phyloP scores from a whole-genome alignment of 2,113 vertebrate species.

The Microtus montanus region DNA sequence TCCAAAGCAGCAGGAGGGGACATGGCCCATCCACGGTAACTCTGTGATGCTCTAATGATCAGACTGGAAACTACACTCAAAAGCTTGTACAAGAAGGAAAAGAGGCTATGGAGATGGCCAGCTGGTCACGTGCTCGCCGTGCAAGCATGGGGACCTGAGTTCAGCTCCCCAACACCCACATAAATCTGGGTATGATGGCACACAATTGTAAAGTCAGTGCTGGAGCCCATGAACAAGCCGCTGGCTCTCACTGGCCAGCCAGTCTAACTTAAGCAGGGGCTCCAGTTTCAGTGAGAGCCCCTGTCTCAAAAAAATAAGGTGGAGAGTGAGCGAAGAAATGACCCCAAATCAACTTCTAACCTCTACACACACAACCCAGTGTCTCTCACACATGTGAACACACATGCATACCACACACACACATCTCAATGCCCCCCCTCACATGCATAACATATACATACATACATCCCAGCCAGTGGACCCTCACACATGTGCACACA shows the following conservation, averaged over 20 bases:
- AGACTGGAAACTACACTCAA: too few species aligned
- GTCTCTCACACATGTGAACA: neutral
- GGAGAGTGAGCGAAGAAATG: neutral
- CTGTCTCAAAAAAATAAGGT: neutral
- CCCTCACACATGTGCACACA: too few species aligned
- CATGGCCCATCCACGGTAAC: fast-evolving
- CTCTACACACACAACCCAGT: neutral
- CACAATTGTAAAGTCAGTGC: neutral
- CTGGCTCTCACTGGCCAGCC: neutral
- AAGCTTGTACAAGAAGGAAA: neutral
- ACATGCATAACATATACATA: too few species aligned
- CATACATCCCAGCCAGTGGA: too few species aligned
- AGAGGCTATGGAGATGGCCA: neutral
- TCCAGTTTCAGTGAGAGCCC: neutral
- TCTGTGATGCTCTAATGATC: fast-evolving
- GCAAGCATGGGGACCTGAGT: neutral
- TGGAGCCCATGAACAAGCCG: neutral
- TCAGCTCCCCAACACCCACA: neutral
- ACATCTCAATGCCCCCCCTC: too few species aligned
- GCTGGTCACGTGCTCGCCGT: neutral
- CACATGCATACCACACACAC: too few species aligned
- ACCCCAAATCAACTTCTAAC: neutral
- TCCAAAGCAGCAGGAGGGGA: fast-evolving
- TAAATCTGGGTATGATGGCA: too few species aligned
- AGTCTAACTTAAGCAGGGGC: neutral